These are phyloP conservation scores for Perizoma flavofasciatum DNA, from an alignment of 2,888 invertebrate genomes.

Conservation along the genomic window DNA sequence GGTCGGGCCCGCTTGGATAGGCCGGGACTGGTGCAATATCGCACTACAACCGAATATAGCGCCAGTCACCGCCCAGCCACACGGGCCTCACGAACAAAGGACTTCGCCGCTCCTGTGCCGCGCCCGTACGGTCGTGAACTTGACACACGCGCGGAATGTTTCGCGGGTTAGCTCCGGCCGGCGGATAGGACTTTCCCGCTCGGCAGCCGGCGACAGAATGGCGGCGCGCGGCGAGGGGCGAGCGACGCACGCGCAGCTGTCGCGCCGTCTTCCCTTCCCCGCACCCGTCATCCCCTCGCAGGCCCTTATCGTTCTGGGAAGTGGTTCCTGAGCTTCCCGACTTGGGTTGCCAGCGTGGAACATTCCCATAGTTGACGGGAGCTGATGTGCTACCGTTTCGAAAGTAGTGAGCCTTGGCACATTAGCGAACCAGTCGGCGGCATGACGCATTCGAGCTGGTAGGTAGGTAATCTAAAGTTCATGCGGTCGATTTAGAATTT, in stretches of 20 bases:
- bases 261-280: slow-evolving; percentile 63
- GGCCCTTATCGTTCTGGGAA: slow-evolving; percentile 83
- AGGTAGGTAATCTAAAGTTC: slow-evolving; percentile 49
- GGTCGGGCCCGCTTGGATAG: slow-evolving; percentile 82
- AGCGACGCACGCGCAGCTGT: slow-evolving; percentile 79
- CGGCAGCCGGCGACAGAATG: slow-evolving; percentile 67
- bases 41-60: slow-evolving; percentile 79
- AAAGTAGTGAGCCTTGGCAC: slow-evolving; percentile 79
- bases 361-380: slow-evolving; percentile 52
- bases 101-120: slow-evolving; percentile 65
- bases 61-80: slow-evolving; percentile 81
- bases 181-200: slow-evolving; percentile 49
- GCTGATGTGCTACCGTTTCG: slow-evolving; percentile 42
- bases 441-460: slow-evolving; percentile 61
- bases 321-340: slow-evolving; percentile 83
- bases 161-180: slow-evolving; percentile 57
- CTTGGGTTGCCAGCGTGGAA: slow-evolving; percentile 62
- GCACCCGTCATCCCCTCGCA: slow-evolving; percentile 50
- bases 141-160: slow-evolving; percentile 57
- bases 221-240: slow-evolving; percentile 61
- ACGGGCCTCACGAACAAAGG: slow-evolving; percentile 78
- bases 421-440: slow-evolving; percentile 51
- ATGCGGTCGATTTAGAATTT: slow-evolving; percentile 14
- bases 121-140: slow-evolving; percentile 53
- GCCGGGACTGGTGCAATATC: slow-evolving; percentile 85